phyloP scores from a whole-genome alignment of 2,888 invertebrate species.

The Notocelia uddmanniana region DNA sequence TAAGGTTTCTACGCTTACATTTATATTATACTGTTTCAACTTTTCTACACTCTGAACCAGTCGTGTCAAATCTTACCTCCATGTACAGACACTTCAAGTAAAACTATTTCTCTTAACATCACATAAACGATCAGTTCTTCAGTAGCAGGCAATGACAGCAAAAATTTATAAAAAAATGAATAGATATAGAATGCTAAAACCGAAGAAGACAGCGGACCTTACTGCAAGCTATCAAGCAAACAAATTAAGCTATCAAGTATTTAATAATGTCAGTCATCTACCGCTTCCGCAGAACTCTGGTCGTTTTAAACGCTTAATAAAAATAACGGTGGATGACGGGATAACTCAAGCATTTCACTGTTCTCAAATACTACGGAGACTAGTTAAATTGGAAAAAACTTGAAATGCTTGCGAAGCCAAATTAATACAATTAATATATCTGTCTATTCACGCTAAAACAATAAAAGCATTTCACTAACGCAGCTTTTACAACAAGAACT shows the following conservation, averaged over 20 bases:
- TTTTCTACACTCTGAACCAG: slow-evolving; percentile 62
- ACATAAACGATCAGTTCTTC: slow-evolving; percentile 43
- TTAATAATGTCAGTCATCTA: too few species aligned
- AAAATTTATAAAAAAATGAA: slow-evolving; percentile 1
- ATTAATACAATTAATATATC: not conserved
- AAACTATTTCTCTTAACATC: slow-evolving; percentile 45
- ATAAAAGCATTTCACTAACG: slow-evolving; percentile 20
- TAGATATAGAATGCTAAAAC: slow-evolving; percentile 14
- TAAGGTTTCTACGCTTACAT: slow-evolving; percentile 65
- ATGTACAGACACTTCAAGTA: slow-evolving; percentile 35
- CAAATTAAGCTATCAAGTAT: too few species aligned
- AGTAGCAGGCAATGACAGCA: slow-evolving; percentile 31
- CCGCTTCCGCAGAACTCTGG: too few species aligned
- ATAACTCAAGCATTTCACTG: not conserved
- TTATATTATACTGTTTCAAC: slow-evolving; percentile 56
- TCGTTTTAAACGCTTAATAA: too few species aligned
- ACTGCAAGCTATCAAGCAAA: too few species aligned
- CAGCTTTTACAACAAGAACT: slow-evolving; percentile 21
- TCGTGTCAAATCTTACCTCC: slow-evolving; percentile 54
- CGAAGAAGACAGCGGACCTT: not conserved
- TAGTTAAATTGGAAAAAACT: not conserved
- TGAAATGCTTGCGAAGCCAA: slow-evolving; percentile 14
- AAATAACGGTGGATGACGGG: too few species aligned
- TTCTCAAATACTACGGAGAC: not conserved
- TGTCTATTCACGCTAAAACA: slow-evolving; percentile 15